Conservation (phyloP, 2,888 invertebrate genomes). For the Drosophila recens region DNA sequence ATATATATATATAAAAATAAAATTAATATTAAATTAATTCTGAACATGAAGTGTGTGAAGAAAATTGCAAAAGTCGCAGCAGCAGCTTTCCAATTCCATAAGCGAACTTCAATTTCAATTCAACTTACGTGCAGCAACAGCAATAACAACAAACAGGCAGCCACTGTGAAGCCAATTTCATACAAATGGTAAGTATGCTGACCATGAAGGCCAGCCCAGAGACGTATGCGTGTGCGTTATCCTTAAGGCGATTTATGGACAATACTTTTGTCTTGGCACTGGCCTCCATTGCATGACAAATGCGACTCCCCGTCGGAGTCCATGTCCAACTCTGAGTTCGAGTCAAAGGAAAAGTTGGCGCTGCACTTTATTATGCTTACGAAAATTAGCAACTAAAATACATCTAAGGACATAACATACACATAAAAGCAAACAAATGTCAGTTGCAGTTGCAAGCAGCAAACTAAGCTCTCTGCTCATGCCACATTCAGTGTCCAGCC, state of each 20-base stretch:
- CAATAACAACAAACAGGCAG: slow-evolving; percentile 32
- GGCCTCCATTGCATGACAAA: slow-evolving; percentile 60
- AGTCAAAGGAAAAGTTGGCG: slow-evolving; percentile 45
- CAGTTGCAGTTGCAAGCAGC: slow-evolving; percentile 55
- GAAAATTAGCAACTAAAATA: slow-evolving; percentile 65
- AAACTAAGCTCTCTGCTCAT: slow-evolving; percentile 16
- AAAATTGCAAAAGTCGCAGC: slow-evolving; percentile 77
- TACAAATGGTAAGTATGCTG: slow-evolving; percentile 61
- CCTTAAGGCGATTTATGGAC: slow-evolving; percentile 75
- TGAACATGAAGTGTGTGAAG: slow-evolving; percentile 80
- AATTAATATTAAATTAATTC: slow-evolving; percentile 82
- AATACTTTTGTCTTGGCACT: slow-evolving; percentile 53
- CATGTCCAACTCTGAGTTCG: slow-evolving; percentile 19
- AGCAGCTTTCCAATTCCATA: slow-evolving; percentile 72
- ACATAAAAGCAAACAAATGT: slow-evolving; percentile 79
- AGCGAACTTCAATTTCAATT: slow-evolving; percentile 81
- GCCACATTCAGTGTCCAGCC: slow-evolving; percentile 11
- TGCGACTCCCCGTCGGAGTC: slow-evolving; percentile 15
- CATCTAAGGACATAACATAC: slow-evolving; percentile 46
- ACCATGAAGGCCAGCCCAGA: slow-evolving; percentile 48
- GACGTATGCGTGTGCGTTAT: slow-evolving; percentile 28
- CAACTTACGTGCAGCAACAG: slow-evolving; percentile 71
- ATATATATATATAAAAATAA: slow-evolving; percentile 68
- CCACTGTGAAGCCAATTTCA: slow-evolving; percentile 69
- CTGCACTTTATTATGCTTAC: slow-evolving; percentile 70